These are phyloP conservation scores for Bombus ignitus DNA, from an alignment of 1,140 invertebrate species.

Conservation along the genomic window DNA sequence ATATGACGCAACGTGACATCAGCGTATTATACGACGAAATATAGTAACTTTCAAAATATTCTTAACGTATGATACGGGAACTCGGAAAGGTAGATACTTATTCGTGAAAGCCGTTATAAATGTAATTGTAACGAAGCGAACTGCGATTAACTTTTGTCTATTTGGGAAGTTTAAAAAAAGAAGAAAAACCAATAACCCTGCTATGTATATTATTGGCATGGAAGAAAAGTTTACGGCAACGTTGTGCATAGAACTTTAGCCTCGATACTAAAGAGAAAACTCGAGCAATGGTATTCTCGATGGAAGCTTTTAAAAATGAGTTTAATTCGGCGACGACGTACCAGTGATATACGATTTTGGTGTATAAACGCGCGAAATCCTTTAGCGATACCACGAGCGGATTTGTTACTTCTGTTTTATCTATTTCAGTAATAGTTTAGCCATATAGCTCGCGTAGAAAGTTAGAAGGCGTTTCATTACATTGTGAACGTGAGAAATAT, in stretches of 20 bases:
- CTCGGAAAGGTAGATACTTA: not conserved
- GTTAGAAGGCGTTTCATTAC: constrained; percentile 8
- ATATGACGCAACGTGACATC: too few relatives aligned
- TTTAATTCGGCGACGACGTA: not conserved
- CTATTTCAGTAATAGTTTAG: constrained; percentile 19
- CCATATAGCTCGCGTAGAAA: constrained; percentile 30
- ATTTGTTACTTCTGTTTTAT: constrained; percentile 36
- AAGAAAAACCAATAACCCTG: not conserved
- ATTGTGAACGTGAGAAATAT: constrained; percentile 44
- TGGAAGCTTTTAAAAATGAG: not conserved
- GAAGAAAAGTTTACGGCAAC: not conserved
- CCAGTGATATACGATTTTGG: not conserved
- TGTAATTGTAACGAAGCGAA: not conserved
- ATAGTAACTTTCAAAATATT: too few relatives aligned
- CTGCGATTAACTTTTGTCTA: not conserved
- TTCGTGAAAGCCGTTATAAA: not conserved
- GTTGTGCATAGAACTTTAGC: not conserved
- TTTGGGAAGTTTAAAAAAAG: not conserved
- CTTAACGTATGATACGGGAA: too few relatives aligned
- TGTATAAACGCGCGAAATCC: not conserved
- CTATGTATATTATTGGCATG: not conserved
- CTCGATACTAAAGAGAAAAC: not conserved
- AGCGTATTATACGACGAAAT: too few relatives aligned
- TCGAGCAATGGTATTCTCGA: not conserved
- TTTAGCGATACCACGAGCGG: constrained; percentile 14